Evolutionary conservation across 37 sponge, comb jelly and placozoan species (phyloP).

Genomic region (Amphimedon queenslandica): DNA sequence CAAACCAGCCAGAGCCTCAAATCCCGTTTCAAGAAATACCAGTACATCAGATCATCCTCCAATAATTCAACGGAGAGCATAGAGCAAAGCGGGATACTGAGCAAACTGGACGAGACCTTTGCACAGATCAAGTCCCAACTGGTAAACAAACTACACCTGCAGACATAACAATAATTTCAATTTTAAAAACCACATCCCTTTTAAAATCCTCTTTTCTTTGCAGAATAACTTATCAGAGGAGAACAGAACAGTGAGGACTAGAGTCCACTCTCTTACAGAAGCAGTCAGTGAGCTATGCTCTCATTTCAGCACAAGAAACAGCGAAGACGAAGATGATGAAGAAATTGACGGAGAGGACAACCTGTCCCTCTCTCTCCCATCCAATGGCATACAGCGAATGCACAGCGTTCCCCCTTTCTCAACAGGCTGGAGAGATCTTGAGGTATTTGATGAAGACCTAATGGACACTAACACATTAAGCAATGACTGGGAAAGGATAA

Average conservation of each 20-base stretch:
- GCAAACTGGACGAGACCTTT: conserved; percentile 29
- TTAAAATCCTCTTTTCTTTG: neutral
- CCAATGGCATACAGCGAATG: too few relatives aligned
- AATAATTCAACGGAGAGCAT: neutral
- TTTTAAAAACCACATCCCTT: too few relatives aligned
- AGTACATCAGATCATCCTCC: neutral
- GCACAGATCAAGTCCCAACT: conserved; percentile 37
- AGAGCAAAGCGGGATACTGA: neutral
- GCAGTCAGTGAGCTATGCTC: neutral
- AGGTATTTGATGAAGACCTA: too few relatives aligned
- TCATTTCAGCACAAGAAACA: neutral
- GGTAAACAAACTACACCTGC: conserved; percentile 14
- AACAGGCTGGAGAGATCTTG: too few relatives aligned
- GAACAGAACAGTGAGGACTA: neutral
- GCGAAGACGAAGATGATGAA: neutral
- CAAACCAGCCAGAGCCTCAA: too few relatives aligned
- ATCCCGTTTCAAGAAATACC: too few relatives aligned
- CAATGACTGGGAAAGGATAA: too few relatives aligned
- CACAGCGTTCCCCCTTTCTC: too few relatives aligned
- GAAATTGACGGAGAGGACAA: too few relatives aligned
- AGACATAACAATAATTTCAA: neutral
- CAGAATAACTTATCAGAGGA: neutral
- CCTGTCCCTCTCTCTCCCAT: too few relatives aligned
- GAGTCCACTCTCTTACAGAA: neutral
- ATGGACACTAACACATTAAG: too few relatives aligned